Conservation (phyloP, 2,113 vertebrate species). For the Apeltes quadracus region DNA sequence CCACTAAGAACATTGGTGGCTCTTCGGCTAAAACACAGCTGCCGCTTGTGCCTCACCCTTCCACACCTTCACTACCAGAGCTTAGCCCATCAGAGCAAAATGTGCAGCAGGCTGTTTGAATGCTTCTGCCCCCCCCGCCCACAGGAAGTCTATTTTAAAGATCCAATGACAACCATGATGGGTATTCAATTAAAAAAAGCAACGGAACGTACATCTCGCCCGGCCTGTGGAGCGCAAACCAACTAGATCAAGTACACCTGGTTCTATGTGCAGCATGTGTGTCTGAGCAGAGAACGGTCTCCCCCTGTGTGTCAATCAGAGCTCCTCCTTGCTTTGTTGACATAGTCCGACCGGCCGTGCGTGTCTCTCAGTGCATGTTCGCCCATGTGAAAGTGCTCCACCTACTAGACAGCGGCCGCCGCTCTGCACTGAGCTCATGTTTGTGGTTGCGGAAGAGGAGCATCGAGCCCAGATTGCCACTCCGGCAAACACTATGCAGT, state of each 20-base stretch:
- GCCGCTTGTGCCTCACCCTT: conserved; percentile 40
- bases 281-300: neutral
- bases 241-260: neutral
- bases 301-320: neutral
- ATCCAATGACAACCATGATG: conserved; percentile 3
- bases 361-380: neutral
- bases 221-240: neutral
- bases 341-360: neutral
- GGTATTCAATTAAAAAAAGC: conserved; percentile 2
- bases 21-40: conserved; percentile 28
- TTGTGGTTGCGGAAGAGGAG: neutral
- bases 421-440: neutral
- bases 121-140: neutral
- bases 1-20: conserved; percentile 40
- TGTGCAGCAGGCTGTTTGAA: no score
- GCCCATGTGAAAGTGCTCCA: neutral
- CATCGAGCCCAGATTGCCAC: neutral
- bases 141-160: conserved; percentile 27
- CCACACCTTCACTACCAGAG: conserved; percentile 21
- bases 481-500: neutral
- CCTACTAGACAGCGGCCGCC: neutral
- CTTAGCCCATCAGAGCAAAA: no score
- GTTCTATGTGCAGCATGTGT: neutral
- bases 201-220: neutral
- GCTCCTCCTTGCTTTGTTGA: neutral